Conservation (phyloP, 2,888 invertebrate species). For the Malachius bipustulatus region DNA sequence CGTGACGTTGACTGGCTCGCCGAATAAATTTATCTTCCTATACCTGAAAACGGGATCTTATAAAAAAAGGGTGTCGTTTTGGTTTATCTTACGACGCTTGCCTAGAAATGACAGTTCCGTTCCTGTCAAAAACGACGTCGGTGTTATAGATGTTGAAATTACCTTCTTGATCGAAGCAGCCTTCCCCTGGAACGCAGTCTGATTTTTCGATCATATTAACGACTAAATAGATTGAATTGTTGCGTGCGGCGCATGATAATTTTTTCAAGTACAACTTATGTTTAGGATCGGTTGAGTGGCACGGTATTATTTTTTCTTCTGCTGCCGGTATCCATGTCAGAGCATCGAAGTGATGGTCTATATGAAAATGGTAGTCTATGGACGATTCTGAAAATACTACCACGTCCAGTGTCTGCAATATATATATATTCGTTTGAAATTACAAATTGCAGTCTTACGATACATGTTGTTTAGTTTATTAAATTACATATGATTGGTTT, state of each 20-base stretch:
- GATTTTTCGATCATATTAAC: conserved; percentile 56
- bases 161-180: conserved; percentile 39
- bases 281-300: conserved; percentile 22
- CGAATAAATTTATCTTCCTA: conserved; percentile 31
- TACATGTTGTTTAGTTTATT: too few relatives aligned
- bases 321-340: conserved; percentile 32
- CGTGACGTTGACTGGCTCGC: conserved; percentile 36
- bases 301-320: conserved; percentile 27
- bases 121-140: conserved; percentile 63
- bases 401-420: conserved; percentile 55
- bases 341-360: too few relatives aligned
- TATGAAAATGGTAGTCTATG: conserved; percentile 30
- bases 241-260: conserved; percentile 49
- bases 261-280: conserved; percentile 41
- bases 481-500: too few relatives aligned
- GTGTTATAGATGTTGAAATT: conserved; percentile 55
- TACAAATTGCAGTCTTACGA: too few relatives aligned
- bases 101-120: conserved; percentile 58
- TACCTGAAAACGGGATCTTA: conserved; percentile 27
- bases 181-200: conserved; percentile 35
- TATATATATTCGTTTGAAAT: too few relatives aligned
- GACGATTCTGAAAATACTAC: conserved; percentile 67
- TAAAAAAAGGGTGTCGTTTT: too few relatives aligned
- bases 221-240: conserved; percentile 51
- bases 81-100: conserved; percentile 36